A percentile compares a stretch with the other conserved stretches of the same genome.
These are phyloP conservation scores for Papilio protenor DNA, from an alignment of 2,888 invertebrate species.

Conservation along the genomic window DNA sequence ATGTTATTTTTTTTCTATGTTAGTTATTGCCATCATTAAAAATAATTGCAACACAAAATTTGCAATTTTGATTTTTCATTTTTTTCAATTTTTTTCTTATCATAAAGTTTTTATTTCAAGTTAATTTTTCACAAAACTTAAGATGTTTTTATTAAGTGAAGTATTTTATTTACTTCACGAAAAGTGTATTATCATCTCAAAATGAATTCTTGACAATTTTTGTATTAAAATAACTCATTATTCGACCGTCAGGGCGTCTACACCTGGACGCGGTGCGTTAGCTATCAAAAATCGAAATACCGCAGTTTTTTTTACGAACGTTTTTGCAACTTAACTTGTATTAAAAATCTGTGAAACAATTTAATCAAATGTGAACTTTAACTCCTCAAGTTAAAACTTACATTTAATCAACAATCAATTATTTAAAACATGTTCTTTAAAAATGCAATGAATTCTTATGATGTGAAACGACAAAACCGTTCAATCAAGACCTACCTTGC, in stretches of 20 bases:
- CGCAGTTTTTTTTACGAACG: slow-evolving; percentile 49
- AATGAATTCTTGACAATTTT: slow-evolving; percentile 5
- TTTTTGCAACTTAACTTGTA: slow-evolving; percentile 53
- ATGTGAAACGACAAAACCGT: slow-evolving; percentile 32
- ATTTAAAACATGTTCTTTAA: slow-evolving; percentile 28
- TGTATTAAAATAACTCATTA: slow-evolving; percentile 43
- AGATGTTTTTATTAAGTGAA: background rate
- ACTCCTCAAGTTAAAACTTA: background rate
- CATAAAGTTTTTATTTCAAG: background rate
- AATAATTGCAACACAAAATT: background rate
- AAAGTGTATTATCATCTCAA: background rate
- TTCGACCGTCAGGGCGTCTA: slow-evolving; percentile 45
- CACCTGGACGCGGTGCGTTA: slow-evolving; percentile 59
- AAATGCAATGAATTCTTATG: slow-evolving; percentile 42
- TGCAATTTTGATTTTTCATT: background rate
- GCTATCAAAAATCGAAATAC: slow-evolving; percentile 57
- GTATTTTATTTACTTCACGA: background rate
- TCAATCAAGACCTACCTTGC: slow-evolving; percentile 12
- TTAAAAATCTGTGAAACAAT: slow-evolving; percentile 30
- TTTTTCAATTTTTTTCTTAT: background rate
- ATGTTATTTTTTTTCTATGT: background rate
- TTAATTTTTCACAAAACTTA: background rate
- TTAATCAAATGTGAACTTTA: slow-evolving; percentile 22
- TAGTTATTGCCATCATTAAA: background rate
- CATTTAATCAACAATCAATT: background rate